Evolutionary conservation across 2,888 invertebrate species (phyloP).

Genomic region (Drosophila robusta): DNA sequence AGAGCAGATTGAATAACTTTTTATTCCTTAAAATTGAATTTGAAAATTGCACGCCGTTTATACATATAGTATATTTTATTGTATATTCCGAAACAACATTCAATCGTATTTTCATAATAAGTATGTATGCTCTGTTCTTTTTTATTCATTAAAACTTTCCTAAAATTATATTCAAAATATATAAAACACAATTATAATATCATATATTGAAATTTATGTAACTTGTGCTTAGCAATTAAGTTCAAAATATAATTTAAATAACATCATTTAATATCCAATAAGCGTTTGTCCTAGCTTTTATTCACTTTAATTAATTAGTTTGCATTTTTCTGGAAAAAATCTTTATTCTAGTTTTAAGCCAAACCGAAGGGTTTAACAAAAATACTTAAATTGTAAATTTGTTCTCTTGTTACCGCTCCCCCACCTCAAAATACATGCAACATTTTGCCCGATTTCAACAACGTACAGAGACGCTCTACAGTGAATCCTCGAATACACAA

Average conservation of each 20-base stretch:
- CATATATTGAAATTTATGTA: constrained; percentile 24
- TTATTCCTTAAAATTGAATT: constrained; percentile 38
- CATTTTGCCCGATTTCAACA: constrained; percentile 37
- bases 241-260: constrained; percentile 19
- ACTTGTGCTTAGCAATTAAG: constrained; percentile 43
- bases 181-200: constrained; percentile 4
- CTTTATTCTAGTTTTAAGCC: constrained; percentile 47
- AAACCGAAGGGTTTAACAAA: constrained; percentile 40
- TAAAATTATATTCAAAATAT: constrained; percentile 37
- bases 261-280: constrained; percentile 34
- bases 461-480: constrained; percentile 74
- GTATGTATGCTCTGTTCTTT: constrained; percentile 32
- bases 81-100: constrained; percentile 14
- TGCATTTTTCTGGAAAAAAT: constrained; percentile 52
- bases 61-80: constrained; percentile 8
- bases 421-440: constrained; percentile 41
- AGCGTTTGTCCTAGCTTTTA: constrained; percentile 35
- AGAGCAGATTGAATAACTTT: constrained; percentile 12
- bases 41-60: constrained; percentile 45
- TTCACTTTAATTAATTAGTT: constrained; percentile 37
- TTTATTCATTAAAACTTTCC: constrained; percentile 57
- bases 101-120: constrained; percentile 20
- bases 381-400: constrained; percentile 72
- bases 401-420: constrained; percentile 68
- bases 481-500: constrained; percentile 74